A percentile compares a stretch with the other conserved stretches of the same genome.
These are phyloP conservation scores for Leucophenga montana DNA, from an alignment of 2,888 invertebrate genomes.

Conservation along the genomic window DNA sequence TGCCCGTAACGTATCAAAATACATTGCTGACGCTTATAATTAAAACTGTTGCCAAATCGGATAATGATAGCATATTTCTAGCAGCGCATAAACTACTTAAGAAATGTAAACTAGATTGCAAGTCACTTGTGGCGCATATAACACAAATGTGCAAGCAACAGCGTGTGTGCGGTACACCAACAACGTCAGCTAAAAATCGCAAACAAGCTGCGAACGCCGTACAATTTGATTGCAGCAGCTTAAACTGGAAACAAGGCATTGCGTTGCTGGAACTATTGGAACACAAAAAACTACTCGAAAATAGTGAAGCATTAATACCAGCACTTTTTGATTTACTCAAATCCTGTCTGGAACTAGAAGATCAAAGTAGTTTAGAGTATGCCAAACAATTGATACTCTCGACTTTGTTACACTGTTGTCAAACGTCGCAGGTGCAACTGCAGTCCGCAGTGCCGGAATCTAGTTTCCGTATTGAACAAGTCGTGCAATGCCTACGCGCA, in stretches of 20 bases:
- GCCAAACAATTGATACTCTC: slow-evolving; percentile 89
- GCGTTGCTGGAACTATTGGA: slow-evolving; percentile 88
- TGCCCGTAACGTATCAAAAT: slow-evolving; percentile 74
- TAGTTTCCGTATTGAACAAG: slow-evolving; percentile 69
- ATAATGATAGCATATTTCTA: slow-evolving; percentile 77
- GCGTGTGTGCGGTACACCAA: too few relatives aligned
- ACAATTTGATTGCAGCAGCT: slow-evolving; percentile 76
- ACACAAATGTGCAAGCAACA: slow-evolving; percentile 76
- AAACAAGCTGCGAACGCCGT: not conserved
- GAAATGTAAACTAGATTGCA: slow-evolving; percentile 78
- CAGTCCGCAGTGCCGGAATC: slow-evolving; percentile 73
- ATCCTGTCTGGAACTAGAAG: slow-evolving; percentile 85
- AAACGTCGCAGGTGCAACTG: slow-evolving; percentile 74
- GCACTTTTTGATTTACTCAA: slow-evolving; percentile 85
- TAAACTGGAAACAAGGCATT: slow-evolving; percentile 85
- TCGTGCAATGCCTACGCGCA: slow-evolving; percentile 90
- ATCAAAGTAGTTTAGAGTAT: slow-evolving; percentile 88
- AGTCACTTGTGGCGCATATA: slow-evolving; percentile 77
- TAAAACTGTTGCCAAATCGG: slow-evolving; percentile 76
- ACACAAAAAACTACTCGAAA: slow-evolving; percentile 84
- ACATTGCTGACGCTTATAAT: slow-evolving; percentile 75
- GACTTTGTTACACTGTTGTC: slow-evolving; percentile 82
- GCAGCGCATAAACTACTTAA: slow-evolving; percentile 79
- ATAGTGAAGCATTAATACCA: slow-evolving; percentile 80
- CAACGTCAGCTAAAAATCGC: not conserved